Base-by-base conservation (phyloP, 2,888 invertebrate genomes). In the Acrobasis repandana region DNA sequence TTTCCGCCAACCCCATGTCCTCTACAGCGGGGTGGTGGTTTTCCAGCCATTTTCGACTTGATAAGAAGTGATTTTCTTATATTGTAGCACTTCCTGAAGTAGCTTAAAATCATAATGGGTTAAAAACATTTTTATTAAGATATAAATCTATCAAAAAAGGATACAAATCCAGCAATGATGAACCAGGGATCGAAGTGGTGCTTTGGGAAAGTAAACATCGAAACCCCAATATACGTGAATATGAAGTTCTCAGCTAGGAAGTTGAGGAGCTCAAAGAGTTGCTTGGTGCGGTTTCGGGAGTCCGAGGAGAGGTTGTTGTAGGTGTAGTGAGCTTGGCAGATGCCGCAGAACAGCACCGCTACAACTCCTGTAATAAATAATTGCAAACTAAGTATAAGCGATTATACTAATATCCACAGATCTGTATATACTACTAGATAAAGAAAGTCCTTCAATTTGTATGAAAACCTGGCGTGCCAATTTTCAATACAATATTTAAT, bases 321-420 rank as follows among this genome's bases (percentile, higher is more conserved):
- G 0, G 99, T 99, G 86, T 99, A 99, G 90, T 99, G 99, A 18
- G 99, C 99, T 90, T 99, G 99, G 80, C 98, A 98, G 76, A 99
- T 99, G 34, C 99, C 99, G 89, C 99, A 99, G 89, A 99, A 99
- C 52, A 99, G 85, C 0, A 99, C 98, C 57, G 99, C 97, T 11
- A 99, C 99, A 68, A 99, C 98, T 60, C 97, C 96, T 96, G 85
- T 14, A 57, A 0, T 65, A 68, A 4, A 28, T 8, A 60, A 11
- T 5, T 9, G 38, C 10, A 38, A 38, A n/a, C n/a, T n/a, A n/a
- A 28, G 28, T 28, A 5, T 28, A 28, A 28, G 28, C 28, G 28
- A 56, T 49, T 62, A 50, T 56, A 65, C 58, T n/a, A n/a, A n/a
- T n/a, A n/a, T n/a, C n/a, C n/a, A n/a, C n/a, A n/a, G n/a, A n/a